A percentile compares a stretch with the other conserved stretches of the same genome.
These are phyloP conservation scores for Eulemur mongoz DNA, from an alignment of 2,797 vertebrate genomes.

Conservation along the genomic window DNA sequence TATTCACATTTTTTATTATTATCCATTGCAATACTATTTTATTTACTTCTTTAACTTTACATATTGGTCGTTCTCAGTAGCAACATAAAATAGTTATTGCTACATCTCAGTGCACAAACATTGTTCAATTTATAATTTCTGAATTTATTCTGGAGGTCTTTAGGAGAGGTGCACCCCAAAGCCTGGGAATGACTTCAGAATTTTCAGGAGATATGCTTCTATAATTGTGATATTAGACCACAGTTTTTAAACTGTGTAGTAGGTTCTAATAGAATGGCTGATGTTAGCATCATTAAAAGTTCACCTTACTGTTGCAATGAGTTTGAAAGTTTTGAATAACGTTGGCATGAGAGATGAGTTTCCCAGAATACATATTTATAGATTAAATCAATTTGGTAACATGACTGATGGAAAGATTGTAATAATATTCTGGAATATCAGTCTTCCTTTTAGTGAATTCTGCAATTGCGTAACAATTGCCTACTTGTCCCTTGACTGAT, in stretches of 20 bases:
- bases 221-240: neutral
- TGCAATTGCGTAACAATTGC: neutral
- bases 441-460: neutral
- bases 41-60: constrained; percentile 27
- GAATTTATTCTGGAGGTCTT: constrained; percentile 20
- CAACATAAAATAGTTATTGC: neutral
- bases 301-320: neutral
- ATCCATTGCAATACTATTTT: neutral
- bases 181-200: neutral
- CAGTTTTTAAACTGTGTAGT: neutral
- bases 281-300: neutral
- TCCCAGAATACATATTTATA: neutral
- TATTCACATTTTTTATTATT: neutral
- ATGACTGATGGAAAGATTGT: neutral
- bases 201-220: neutral
- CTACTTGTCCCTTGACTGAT: neutral
- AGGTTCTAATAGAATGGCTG: neutral
- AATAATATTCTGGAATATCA: neutral
- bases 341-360: neutral
- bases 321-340: constrained; percentile 42
- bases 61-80: neutral
- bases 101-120: neutral
- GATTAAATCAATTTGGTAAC: neutral
- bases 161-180: neutral
- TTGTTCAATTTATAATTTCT: neutral